phyloP scores from a whole-genome alignment of 2,113 vertebrate genomes.

The Corvus cornix region DNA sequence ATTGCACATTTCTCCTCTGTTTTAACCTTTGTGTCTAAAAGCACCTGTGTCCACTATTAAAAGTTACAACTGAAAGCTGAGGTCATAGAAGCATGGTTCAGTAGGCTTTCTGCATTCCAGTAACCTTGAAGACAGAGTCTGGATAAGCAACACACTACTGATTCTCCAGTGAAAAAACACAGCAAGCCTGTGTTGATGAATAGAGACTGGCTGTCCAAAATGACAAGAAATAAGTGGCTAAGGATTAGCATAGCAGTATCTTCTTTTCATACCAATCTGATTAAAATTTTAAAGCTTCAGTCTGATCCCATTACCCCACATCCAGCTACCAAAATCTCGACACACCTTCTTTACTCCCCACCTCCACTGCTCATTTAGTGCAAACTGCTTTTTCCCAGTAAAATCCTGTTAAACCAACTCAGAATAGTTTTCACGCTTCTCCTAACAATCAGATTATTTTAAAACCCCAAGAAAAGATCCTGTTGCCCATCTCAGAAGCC shows the following conservation, averaged over 20 bases:
- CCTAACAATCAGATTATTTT: background rate
- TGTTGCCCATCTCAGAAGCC: background rate
- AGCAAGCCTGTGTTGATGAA: background rate
- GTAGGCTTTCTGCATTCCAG: background rate
- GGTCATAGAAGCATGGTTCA: background rate
- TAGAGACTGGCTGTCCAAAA: background rate
- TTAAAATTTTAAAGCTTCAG: background rate
- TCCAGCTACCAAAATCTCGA: background rate
- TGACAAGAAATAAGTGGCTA: background rate
- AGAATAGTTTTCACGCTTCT: background rate
- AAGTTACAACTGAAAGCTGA: background rate
- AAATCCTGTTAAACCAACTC: background rate
- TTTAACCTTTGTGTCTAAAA: background rate
- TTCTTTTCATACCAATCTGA: background rate
- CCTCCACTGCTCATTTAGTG: fast-evolving
- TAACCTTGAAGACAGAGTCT: background rate
- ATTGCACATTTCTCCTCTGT: background rate
- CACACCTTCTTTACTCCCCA: background rate
- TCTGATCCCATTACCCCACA: background rate
- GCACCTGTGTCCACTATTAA: background rate
- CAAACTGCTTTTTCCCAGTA: background rate
- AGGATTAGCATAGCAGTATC: background rate
- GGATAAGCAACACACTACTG: background rate
- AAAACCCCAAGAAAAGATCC: background rate
- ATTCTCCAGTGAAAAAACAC: background rate